A percentile compares a stretch with the other conserved stretches of the same genome.
Evolutionary conservation across 2,888 invertebrate species (phyloP).

Genomic region (Marasmarcha lunaedactyla): DNA sequence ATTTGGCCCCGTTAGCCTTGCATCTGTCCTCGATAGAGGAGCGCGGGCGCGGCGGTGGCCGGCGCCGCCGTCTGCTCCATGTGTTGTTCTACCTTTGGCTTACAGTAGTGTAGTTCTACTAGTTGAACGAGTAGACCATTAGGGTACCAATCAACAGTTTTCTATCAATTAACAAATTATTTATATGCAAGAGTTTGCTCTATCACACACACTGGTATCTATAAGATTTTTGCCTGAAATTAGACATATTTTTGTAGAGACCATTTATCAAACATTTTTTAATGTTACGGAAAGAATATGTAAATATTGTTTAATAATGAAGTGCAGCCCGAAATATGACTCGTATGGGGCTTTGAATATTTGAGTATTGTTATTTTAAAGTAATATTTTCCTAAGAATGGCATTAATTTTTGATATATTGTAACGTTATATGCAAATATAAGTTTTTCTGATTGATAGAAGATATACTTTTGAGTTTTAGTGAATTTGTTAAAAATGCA

Average conservation of each 20-base stretch:
- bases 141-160: conserved; percentile 67
- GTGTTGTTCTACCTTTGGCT: conserved; percentile 67
- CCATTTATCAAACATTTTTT: conserved; percentile 53
- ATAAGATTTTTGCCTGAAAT: conserved; percentile 56
- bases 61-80: conserved; percentile 32
- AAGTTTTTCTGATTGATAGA: conserved; percentile 44
- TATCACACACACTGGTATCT: conserved; percentile 60
- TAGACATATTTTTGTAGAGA: conserved; percentile 66
- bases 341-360: conserved; percentile 57
- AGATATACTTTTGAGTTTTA: conserved; percentile 46
- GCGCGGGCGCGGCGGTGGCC: conserved; percentile 33
- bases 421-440: conserved; percentile 42
- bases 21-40: conserved; percentile 69
- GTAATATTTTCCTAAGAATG: conserved; percentile 52
- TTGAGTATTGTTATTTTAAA: conserved; percentile 48
- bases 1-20: conserved; percentile 72
- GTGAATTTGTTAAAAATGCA: conserved; percentile 62
- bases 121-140: conserved; percentile 68
- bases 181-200: conserved; percentile 66
- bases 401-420: conserved; percentile 44
- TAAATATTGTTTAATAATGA: conserved; percentile 48
- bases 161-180: conserved; percentile 64
- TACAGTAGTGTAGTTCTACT: conserved; percentile 66
- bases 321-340: conserved; percentile 54
- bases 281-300: conserved; percentile 54